Evolutionary conservation across 2,888 invertebrate species (phyloP), one percentile per base, ranked within the genome.

Genomic region (Lissocephala sabroskyi): DNA sequence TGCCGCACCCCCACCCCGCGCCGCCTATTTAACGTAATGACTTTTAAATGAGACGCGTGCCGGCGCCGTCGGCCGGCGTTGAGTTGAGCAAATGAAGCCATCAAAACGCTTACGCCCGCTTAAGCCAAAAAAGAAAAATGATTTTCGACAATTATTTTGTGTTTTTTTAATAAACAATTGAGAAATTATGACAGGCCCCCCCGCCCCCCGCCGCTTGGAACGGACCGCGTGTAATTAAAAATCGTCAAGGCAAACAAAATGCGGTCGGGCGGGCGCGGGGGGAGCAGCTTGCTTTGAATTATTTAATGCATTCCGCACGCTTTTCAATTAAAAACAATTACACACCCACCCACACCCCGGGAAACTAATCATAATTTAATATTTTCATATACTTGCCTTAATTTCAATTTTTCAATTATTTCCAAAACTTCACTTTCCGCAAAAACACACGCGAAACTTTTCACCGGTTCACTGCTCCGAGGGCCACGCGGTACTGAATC

Each of bases 31-130:
- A 56, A 51, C 59, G 43, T 67, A 76, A 76, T 68, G 76, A 76
- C 65, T 76, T 68, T 68, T 68, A 68, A 68, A 68, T 68, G 68
- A 73, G 68, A 52, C 68, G 68, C 68, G 76, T 68, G 68, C 62
- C 65, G 51, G 49, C 48, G 45, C 41, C 48, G 49, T 18, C 32
- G 19, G 30, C 2, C 2, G 18, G 30, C 32, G 36, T 10, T 10
- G 14, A 13, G 39, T 4, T 13, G 35, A 45, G 45, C 62, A 65
- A 64, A 64, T 64, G 59, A 65, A 64, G 66, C 56, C 66, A 64
- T 64, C 56, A 59, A 65, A 39, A 41, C 52, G 49, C 47, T 55
- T 62, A 52, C 58, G 53, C 60, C 57, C 64, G 60, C 51, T 32
- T 19, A 39, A 39, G 18, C 5, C 6, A 9, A 7, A 33, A 4